Evolutionary conservation across 2,888 invertebrate genomes (phyloP), one percentile per base, ranked within the genome.

Genomic region (Adelognathus sp.): DNA sequence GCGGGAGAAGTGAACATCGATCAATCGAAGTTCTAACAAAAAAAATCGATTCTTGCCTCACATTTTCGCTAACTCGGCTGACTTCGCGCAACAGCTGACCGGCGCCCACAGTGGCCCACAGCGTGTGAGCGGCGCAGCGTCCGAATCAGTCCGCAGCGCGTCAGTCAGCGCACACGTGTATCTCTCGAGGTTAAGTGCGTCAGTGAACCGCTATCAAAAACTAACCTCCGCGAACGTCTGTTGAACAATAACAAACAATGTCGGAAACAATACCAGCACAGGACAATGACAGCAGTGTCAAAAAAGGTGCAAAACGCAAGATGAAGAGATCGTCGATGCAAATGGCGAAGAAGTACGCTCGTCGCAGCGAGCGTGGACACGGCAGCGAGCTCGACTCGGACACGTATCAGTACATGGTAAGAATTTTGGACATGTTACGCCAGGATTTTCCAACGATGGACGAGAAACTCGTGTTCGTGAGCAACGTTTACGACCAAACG

Each of bases 331-430:
- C 94, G 24, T 94, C 95, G 83, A 89, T 95, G 36, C 92, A 94
- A 46, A 96, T 96, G 90, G 96, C 96, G 0, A 95, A 95, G 87
- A 96, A 96, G 86, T 96, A 96, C 88, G 96, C 94, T 0, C 96
- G 95, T 84, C 94, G 94, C 83, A 77, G 76, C 46, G 78, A 81
- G 44, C 66, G 80, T 18, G 81, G 70, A 52, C 93, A 95, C 50
- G 96, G 96, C 0, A 93, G 93, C 0, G 93, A 95, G 84, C 93
- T 97, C 63, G 94, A 95, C 31, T 93, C 94, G 4, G 96, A 96
- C 78, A 93, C 95, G 3, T 97, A 96, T 85, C 94, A 94, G 83
- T 97, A 97, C 89, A 96, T 96, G 87, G 93, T 97, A 5, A 94
- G 94, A 46, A 95, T 96, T 78, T 92, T 96, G 86, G 96, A 96